Percentiles rank a stretch among this genome's conserved stretches.
phyloP scores from a whole-genome alignment of 2,113 vertebrate species.

The Polypterus senegalus region DNA sequence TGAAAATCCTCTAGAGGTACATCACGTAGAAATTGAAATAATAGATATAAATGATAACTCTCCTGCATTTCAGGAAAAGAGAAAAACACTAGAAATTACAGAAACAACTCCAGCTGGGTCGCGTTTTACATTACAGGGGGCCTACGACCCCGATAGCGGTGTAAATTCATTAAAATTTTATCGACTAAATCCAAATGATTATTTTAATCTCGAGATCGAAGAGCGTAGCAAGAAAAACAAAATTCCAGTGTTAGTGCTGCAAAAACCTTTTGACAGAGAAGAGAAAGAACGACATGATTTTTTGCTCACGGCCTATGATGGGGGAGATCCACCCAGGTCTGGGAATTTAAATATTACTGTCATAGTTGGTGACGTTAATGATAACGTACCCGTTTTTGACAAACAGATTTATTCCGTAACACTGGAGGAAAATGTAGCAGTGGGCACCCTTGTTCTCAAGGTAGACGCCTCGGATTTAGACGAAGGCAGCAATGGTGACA shows the following conservation, averaged over 20 bases:
- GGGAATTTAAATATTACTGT: slow-evolving; percentile 26
- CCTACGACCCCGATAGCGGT: slow-evolving; percentile 33
- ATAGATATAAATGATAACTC: slow-evolving; percentile 41
- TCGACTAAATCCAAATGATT: slow-evolving; percentile 31
- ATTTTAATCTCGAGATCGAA: slow-evolving; percentile 36
- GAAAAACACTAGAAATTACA: slow-evolving; percentile 29
- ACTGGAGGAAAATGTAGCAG: slow-evolving; percentile 29
- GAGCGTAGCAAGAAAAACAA: slow-evolving; percentile 29
- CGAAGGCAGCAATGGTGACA: slow-evolving; percentile 29
- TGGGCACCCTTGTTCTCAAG: slow-evolving; percentile 24
- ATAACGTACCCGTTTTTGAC: slow-evolving; percentile 34
- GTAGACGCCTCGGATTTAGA: slow-evolving; percentile 44
- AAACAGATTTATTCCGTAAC: slow-evolving; percentile 26
- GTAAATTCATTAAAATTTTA: slow-evolving; percentile 35
- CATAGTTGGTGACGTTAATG: slow-evolving; percentile 35
- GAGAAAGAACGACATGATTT: slow-evolving; percentile 14
- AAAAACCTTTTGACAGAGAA: slow-evolving; percentile 37
- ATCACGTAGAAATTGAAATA: slow-evolving; percentile 37
- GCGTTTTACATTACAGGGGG: slow-evolving; percentile 26
- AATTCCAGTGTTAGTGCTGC: slow-evolving; percentile 28
- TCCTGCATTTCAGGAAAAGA: slow-evolving; percentile 31
- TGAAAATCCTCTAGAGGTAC: slow-evolving; percentile 43
- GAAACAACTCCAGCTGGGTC: slow-evolving; percentile 34
- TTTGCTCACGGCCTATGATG: slow-evolving; percentile 36
- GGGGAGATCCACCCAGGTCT: slow-evolving; percentile 31